Conservation (phyloP, 2,797 vertebrate genomes). For the Chaetophractus vellerosus region DNA sequence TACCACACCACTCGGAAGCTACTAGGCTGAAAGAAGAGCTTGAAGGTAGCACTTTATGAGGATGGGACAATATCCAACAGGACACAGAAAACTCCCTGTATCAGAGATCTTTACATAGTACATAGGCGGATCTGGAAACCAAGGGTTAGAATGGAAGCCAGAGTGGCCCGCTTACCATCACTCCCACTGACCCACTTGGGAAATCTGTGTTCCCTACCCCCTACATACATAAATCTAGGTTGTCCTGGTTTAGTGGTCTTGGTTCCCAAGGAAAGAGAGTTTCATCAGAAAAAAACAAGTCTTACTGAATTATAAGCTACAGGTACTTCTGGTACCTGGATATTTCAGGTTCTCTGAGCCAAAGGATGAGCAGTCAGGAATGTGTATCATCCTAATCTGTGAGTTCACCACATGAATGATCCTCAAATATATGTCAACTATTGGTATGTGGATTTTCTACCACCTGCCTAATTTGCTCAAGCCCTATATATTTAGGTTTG, state of each 20-base stretch:
- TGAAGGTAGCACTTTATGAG: neutral
- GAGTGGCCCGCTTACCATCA: neutral
- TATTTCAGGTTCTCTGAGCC: neutral
- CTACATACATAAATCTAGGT: neutral
- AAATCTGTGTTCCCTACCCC: neutral
- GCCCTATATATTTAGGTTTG: neutral
- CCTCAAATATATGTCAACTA: conserved; percentile 9
- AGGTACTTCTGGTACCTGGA: neutral
- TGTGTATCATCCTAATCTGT: neutral
- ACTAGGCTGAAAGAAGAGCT: neutral
- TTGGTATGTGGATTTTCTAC: conserved; percentile 12
- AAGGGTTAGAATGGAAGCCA: neutral
- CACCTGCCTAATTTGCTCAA: neutral
- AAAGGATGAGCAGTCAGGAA: neutral
- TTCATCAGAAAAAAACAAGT: conserved; percentile 13
- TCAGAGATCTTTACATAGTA: neutral
- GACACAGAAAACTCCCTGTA: neutral
- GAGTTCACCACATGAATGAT: neutral
- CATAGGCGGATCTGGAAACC: neutral
- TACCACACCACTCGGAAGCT: neutral
- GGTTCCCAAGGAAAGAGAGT: neutral
- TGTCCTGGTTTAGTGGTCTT: neutral
- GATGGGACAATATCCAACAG: neutral
- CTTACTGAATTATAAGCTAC: neutral
- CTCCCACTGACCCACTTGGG: neutral